Base-by-base conservation (phyloP, 2,888 invertebrate species). In the Orthosia incerta region DNA sequence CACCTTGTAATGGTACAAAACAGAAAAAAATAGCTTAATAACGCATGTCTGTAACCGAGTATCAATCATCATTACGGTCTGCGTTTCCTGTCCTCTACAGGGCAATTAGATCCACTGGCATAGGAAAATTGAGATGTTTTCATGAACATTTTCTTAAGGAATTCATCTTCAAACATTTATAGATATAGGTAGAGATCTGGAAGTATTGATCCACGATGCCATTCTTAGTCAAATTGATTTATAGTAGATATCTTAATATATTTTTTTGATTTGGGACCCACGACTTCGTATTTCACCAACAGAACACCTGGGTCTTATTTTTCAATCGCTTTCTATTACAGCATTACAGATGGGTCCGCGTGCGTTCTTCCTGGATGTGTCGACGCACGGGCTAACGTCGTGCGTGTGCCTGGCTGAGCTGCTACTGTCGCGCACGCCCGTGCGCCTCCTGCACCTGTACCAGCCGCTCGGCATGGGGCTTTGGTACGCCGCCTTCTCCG, bases 391-490 rank as follows among this genome's bases (percentile, higher is more conserved):
- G 1, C 94, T 97, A 86, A 98, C 98, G 93, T 97, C 98, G 48
- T 93, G 97, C 80, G 95, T 98, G 82, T 97, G 98, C 95, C 88
- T 98, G 51, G 89, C 97, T 18, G 98, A 98, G 93, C 91, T 98
- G 82, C 94, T 97, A 66, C 89, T 97, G 63, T 97, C 97, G 13
- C 97, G 97, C 26, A 97, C 98, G 84, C 98, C 96, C 0, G 88
- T 94, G 50, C 97, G 97, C 1, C 74, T 92, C 39, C 80, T 94
- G 15, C 96, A 97, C 85, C 93, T 97, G 74, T 97, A 97, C 95
- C 98, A 98, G 95, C 97, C 98, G 7, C 95, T 98, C 26, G 94
- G 97, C 16, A 95, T 98, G 85, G 98, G 97, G 15, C 87, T 97
- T 60, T 94, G 97, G 86, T 99, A 98, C 91, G 96, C 97, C 5